Evolutionary conservation across 2,113 vertebrate species (phyloP).

Genomic region (Amblyornis subalaris): DNA sequence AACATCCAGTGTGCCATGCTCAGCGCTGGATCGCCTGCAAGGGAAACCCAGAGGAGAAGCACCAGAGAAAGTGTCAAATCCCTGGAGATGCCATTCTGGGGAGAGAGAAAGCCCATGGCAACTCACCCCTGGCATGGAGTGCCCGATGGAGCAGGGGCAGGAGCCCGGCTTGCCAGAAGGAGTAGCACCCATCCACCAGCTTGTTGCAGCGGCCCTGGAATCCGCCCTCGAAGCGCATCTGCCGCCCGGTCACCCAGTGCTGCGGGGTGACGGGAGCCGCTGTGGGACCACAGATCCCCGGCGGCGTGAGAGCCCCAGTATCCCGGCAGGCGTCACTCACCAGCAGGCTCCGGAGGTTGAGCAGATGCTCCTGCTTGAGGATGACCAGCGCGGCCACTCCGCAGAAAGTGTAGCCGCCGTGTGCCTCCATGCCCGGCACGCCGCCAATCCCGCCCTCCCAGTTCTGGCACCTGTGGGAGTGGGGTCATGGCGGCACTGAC

Average conservation of each 20-base stretch:
- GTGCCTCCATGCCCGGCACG: slow-evolving; percentile 92
- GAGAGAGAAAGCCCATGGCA: neutral
- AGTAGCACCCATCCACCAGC: slow-evolving; percentile 97
- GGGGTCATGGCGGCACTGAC: accelerated
- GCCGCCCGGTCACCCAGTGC: slow-evolving; percentile 91
- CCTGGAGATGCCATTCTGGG: neutral
- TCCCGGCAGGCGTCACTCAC: slow-evolving; percentile 58
- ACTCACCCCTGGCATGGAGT: slow-evolving; percentile 85
- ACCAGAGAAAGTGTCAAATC: neutral
- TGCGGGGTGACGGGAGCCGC: slow-evolving; percentile 14
- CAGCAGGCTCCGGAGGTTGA: slow-evolving; percentile 89
- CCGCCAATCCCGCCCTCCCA: slow-evolving; percentile 97
- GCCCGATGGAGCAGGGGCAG: slow-evolving; percentile 91
- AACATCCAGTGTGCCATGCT: slow-evolving; percentile 93
- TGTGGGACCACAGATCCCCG: accelerated
- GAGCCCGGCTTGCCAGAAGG: slow-evolving; percentile 96
- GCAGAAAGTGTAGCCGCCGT: slow-evolving; percentile 95
- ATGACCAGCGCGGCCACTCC: slow-evolving; percentile 90
- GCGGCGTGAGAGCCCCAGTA: accelerated
- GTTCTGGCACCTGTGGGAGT: slow-evolving; percentile 87
- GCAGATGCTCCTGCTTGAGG: slow-evolving; percentile 85
- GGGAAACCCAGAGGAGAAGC: neutral
- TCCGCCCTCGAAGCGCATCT: slow-evolving; percentile 95
- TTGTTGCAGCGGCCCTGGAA: slow-evolving; percentile 98
- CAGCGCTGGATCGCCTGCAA: slow-evolving; percentile 82